Evolutionary conservation across 2,113 vertebrate species (phyloP).

Genomic region (Hippocampus abdominalis): DNA sequence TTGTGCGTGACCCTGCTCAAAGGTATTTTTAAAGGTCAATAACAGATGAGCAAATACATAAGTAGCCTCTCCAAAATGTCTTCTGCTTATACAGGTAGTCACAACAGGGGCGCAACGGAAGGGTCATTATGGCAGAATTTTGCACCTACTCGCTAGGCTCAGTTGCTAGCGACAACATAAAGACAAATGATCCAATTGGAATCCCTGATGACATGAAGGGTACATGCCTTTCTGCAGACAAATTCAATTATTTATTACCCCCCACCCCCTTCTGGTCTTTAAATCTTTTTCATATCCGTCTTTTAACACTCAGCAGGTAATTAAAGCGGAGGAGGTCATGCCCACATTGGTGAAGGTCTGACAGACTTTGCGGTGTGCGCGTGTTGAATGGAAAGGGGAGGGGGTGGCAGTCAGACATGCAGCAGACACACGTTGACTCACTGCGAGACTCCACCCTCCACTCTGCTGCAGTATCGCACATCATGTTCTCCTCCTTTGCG

Average conservation of each 20-base stretch:
- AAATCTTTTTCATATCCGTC: no score
- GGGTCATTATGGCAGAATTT: slow-evolving; percentile 24
- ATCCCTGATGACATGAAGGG: neutral
- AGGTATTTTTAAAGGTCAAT: slow-evolving; percentile 32
- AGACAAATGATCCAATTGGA: neutral
- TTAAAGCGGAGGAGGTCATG: neutral
- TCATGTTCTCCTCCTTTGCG: slow-evolving; percentile 37
- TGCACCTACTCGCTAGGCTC: slow-evolving; percentile 10
- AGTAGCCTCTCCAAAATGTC: slow-evolving; percentile 10
- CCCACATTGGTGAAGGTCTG: slow-evolving; percentile 15
- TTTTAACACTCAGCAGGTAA: slow-evolving; percentile 10
- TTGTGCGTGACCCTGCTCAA: slow-evolving; percentile 34
- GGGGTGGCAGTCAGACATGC: slow-evolving; percentile 35
- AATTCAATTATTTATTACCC: slow-evolving; percentile 20
- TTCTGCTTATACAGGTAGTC: slow-evolving; percentile 1
- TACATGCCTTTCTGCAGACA: slow-evolving; percentile 39
- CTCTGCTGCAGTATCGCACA: slow-evolving; percentile 59
- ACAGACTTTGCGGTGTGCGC: slow-evolving; percentile 7
- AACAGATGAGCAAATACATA: slow-evolving; percentile 55
- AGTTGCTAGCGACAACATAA: neutral
- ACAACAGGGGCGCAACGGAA: slow-evolving; percentile 6
- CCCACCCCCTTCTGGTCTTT: neutral
- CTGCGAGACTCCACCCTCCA: slow-evolving; percentile 56
- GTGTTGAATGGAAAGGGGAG: slow-evolving; percentile 9
- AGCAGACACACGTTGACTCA: slow-evolving; percentile 48